A percentile compares a stretch with the other conserved stretches of the same genome.
phyloP scores from a whole-genome alignment of 2,888 invertebrate genomes.

The Phasia obesa region DNA sequence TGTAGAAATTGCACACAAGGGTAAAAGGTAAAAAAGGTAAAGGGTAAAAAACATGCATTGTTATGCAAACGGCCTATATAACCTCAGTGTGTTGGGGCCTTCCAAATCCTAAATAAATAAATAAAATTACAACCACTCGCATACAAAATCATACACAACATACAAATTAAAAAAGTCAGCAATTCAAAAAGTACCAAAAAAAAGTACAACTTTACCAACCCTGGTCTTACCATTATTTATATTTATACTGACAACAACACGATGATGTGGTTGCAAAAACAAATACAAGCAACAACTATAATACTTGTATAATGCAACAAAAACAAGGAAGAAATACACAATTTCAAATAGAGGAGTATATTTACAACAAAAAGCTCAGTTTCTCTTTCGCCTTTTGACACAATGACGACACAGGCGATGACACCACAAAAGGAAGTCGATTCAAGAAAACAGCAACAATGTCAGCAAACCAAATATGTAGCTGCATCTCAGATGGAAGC shows the following conservation, averaged over 20 bases:
- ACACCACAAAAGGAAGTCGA: slow-evolving; percentile 61
- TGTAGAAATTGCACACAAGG: no score
- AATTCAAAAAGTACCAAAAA: no score
- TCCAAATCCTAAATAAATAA: no score
- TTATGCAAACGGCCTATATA: no score
- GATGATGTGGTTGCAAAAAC: slow-evolving; percentile 48
- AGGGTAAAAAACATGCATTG: no score
- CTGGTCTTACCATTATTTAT: slow-evolving; percentile 57
- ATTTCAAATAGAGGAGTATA: slow-evolving; percentile 18
- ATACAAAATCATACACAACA: no score
- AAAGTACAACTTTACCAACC: no score
- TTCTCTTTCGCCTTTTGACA: slow-evolving; percentile 31
- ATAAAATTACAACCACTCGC: no score
- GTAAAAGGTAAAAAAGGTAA: no score
- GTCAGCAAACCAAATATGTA: slow-evolving; percentile 33
- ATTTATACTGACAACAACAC: slow-evolving; percentile 50
- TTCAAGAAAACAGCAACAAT: slow-evolving; percentile 31
- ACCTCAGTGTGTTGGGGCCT: no score
- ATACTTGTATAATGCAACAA: slow-evolving; percentile 20
- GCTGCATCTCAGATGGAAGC: slow-evolving; percentile 41
- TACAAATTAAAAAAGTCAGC: no score
- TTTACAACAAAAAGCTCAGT: slow-evolving; percentile 18
- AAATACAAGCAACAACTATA: slow-evolving; percentile 15
- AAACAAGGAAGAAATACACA: slow-evolving; percentile 21
- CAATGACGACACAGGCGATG: slow-evolving; percentile 50